Percentiles rank a stretch among this genome's conserved stretches.
These are phyloP conservation scores for Drosophila ananassae DNA, from an alignment of 1,140 invertebrate genomes.

Conservation along the genomic window DNA sequence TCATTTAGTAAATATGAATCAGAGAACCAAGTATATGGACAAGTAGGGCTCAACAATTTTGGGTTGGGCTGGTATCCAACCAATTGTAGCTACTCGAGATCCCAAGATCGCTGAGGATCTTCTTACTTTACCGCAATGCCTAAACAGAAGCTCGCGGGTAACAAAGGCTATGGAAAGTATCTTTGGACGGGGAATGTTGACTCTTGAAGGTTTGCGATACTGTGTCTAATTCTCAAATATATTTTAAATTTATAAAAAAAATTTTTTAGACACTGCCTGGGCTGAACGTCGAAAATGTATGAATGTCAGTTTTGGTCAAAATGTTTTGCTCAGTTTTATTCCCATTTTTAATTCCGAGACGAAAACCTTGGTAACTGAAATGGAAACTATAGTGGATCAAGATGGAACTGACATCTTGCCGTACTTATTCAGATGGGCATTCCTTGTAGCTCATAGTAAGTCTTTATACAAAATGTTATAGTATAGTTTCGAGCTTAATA, in stretches of 20 bases:
- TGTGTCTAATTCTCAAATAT: neutral
- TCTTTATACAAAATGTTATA: neutral
- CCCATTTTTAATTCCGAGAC: conserved; percentile 55
- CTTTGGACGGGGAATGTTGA: conserved; percentile 46
- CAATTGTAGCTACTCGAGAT: conserved; percentile 46
- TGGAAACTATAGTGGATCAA: conserved; percentile 23
- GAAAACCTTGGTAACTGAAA: conserved; percentile 9
- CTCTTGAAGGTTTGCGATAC: conserved; percentile 31
- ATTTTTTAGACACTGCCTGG: conserved; percentile 48
- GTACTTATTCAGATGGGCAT: conserved; percentile 44
- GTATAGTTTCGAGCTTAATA: neutral
- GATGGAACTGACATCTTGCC: conserved; percentile 34
- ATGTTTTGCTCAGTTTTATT: conserved; percentile 48
- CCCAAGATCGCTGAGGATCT: conserved; percentile 48
- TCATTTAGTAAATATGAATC: conserved; percentile 34
- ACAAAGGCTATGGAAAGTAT: conserved; percentile 17
- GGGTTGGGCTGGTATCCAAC: conserved; percentile 52
- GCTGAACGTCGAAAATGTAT: conserved; percentile 43
- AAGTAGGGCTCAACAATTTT: conserved; percentile 46
- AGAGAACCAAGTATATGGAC: conserved; percentile 9
- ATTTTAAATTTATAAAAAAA: neutral
- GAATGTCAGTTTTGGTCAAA: conserved; percentile 48
- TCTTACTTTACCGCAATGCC: conserved; percentile 43
- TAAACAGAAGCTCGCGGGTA: conserved; percentile 33
- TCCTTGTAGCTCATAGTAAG: conserved; percentile 51